A percentile compares a stretch with the other conserved stretches of the same genome.
phyloP scores from a whole-genome alignment of 2,797 vertebrate genomes.

The Pipistrellus pygmaeus region DNA sequence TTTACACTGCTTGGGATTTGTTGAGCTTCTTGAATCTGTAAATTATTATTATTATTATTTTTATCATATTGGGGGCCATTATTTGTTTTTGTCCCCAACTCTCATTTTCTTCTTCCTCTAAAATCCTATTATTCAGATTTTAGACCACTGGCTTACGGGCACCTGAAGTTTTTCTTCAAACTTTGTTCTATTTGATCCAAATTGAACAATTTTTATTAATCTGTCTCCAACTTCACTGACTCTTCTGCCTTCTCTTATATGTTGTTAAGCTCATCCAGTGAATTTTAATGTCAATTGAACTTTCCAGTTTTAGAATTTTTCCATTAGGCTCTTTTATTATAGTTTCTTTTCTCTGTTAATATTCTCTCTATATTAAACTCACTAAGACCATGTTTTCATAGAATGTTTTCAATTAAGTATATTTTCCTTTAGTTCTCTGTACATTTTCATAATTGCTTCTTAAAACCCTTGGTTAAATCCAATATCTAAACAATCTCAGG shows the following conservation, averaged over 20 bases:
- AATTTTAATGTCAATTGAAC: neutral
- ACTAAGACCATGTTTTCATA: neutral
- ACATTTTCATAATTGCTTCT: neutral
- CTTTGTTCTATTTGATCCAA: neutral
- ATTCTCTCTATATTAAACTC: conserved; percentile 15
- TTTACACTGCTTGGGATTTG: neutral
- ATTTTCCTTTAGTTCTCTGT: neutral
- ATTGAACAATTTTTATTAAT: neutral
- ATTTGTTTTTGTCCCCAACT: conserved; percentile 37
- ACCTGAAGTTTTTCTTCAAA: conserved; percentile 23
- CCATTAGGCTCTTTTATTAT: neutral
- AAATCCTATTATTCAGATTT: conserved; percentile 36
- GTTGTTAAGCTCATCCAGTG: neutral
- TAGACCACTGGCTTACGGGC: neutral
- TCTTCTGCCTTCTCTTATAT: neutral
- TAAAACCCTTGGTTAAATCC: conserved; percentile 8
- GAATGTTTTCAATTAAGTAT: conserved; percentile 28
- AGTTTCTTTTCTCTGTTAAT: conserved; percentile 18
- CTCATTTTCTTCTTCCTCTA: neutral
- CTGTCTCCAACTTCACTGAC: conserved; percentile 5
- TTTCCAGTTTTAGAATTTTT: conserved; percentile 48
- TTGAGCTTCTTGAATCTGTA: conserved; percentile 11
- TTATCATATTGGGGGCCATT: neutral
- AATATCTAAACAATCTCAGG: neutral
- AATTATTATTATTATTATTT: neutral